Conservation (phyloP, 1,140 invertebrate genomes). For the Agraylea sexmaculata region DNA sequence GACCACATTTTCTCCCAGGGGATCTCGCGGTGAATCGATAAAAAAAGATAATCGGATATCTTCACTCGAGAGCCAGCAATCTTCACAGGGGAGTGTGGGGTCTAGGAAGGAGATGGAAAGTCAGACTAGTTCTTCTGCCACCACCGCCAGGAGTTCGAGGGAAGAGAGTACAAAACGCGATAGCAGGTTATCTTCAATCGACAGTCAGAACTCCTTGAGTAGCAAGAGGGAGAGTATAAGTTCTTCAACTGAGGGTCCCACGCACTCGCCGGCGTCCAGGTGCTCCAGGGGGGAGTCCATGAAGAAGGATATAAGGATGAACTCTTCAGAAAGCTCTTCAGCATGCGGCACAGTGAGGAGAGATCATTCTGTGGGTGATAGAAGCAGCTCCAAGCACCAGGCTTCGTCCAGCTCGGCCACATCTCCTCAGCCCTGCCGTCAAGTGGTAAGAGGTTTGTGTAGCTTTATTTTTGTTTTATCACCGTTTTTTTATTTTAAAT, state of each 20-base stretch:
- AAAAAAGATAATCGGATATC: slow-evolving; percentile 10
- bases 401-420: slow-evolving; percentile 7
- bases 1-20: not conserved
- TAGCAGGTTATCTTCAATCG: slow-evolving; percentile 12
- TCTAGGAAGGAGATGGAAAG: slow-evolving; percentile 6
- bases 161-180: slow-evolving; percentile 7
- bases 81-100: not conserved
- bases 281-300: slow-evolving; percentile 8
- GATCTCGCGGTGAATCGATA: slow-evolving; percentile 2
- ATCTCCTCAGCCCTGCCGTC: slow-evolving; percentile 18
- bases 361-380: too few species aligned
- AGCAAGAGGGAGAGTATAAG: not conserved
- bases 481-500: too few species aligned
- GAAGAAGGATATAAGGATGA: slow-evolving; percentile 7
- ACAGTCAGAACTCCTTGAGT: slow-evolving; percentile 15
- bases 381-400: too few species aligned
- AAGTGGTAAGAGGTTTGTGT: slow-evolving; percentile 23
- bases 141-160: not conserved
- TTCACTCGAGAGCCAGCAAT: slow-evolving; percentile 9
- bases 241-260: not conserved
- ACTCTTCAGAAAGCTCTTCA: too few species aligned
- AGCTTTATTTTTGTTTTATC: slow-evolving; percentile 16
- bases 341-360: too few species aligned
- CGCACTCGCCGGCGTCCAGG: not conserved
- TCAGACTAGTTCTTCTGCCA: not conserved